phyloP scores from a whole-genome alignment of 2,888 invertebrate species.

The Nemotelus nigrinus region DNA sequence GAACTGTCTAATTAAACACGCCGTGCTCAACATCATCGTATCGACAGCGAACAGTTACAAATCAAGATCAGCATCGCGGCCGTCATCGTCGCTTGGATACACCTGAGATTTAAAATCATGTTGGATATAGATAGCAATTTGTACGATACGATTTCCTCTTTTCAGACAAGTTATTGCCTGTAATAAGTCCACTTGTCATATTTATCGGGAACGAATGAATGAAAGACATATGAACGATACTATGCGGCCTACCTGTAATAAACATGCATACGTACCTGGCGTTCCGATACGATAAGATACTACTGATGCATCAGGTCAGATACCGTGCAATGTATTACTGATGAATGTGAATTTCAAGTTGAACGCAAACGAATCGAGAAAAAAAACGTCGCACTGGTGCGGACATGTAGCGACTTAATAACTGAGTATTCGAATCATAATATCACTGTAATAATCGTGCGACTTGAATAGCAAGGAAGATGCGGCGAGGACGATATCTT shows the following conservation, averaged over 20 bases:
- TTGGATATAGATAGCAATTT: slow-evolving; percentile 35
- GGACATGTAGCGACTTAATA: slow-evolving; percentile 35
- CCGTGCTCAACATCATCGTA: background rate
- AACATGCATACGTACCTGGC: too few species aligned
- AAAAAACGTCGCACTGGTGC: background rate
- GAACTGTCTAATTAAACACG: background rate
- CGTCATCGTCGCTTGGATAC: background rate
- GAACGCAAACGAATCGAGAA: too few species aligned
- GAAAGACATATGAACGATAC: background rate
- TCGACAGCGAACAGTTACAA: background rate
- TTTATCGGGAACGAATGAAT: slow-evolving; percentile 23
- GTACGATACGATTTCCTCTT: slow-evolving; percentile 35
- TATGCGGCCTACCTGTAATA: too few species aligned
- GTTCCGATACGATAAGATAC: too few species aligned
- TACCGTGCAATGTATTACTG: too few species aligned
- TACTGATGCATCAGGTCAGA: too few species aligned
- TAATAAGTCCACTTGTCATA: slow-evolving; percentile 42
- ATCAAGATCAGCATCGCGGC: background rate
- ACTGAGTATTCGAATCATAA: slow-evolving; percentile 35
- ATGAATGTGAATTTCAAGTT: too few species aligned
- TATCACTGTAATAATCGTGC: background rate
- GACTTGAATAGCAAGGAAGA: background rate
- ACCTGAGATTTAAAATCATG: slow-evolving; percentile 27
- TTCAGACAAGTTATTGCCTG: slow-evolving; percentile 38
- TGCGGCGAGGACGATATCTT: background rate